phyloP scores from a whole-genome alignment of 2,888 invertebrate genomes.

The Lagria hirta region DNA sequence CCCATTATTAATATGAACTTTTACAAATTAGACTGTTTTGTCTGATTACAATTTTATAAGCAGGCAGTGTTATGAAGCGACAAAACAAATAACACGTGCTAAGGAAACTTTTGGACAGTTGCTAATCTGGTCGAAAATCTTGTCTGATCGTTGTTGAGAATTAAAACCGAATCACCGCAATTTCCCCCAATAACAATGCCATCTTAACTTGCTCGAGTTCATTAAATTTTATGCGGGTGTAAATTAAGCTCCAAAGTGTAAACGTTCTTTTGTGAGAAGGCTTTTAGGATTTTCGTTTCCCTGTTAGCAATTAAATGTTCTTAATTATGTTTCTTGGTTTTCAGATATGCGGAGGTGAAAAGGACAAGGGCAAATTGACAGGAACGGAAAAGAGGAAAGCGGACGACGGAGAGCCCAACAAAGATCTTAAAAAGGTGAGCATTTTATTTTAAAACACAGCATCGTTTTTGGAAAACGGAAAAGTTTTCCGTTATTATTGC shows the following conservation, averaged over 20 bases:
- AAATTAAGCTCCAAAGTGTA: slow-evolving; percentile 26
- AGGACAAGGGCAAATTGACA: slow-evolving; percentile 66
- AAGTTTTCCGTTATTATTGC: too few species aligned
- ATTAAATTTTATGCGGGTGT: slow-evolving; percentile 26
- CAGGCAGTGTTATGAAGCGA: too few species aligned
- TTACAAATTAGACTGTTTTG: too few species aligned
- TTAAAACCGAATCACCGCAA: slow-evolving; percentile 9
- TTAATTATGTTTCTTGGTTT: slow-evolving; percentile 36
- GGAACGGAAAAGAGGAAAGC: slow-evolving; percentile 81
- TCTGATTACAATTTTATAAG: too few species aligned
- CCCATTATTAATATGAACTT: too few species aligned
- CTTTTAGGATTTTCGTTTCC: slow-evolving; percentile 22
- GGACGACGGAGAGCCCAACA: slow-evolving; percentile 77
- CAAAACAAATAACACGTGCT: too few species aligned
- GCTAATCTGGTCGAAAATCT: too few species aligned
- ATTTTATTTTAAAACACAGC: slow-evolving; percentile 25
- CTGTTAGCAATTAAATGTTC: slow-evolving; percentile 22
- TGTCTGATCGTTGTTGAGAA: slow-evolving; percentile 1
- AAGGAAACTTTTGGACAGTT: too few species aligned
- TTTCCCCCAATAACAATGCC: slow-evolving; percentile 18
- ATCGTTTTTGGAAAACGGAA: too few species aligned
- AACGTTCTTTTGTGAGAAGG: slow-evolving; percentile 22
- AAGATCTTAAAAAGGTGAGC: slow-evolving; percentile 83
- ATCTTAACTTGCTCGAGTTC: slow-evolving; percentile 17
- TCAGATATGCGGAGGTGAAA: slow-evolving; percentile 58